Evolutionary conservation across 1,140 invertebrate genomes (phyloP), one percentile per base, ranked within the genome.

Genomic region (Cyphomyrmex costatus): DNA sequence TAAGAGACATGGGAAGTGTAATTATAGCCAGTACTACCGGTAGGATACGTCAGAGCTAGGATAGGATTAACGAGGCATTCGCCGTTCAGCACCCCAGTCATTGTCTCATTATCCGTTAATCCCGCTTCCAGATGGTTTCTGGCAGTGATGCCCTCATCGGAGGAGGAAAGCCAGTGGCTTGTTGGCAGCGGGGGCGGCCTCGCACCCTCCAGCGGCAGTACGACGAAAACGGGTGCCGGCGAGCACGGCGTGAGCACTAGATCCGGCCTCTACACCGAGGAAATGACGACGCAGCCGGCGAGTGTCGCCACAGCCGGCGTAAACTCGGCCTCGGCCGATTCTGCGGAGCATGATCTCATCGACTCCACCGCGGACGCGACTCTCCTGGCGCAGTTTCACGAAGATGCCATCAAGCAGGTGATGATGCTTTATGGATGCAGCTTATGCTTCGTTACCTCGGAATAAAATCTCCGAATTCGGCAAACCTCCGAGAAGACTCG

Each of bases 331-430:
- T 93, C 94, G 16, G 92, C 93, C 65, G 95, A 89, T 92, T 93
- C 91, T 86, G 95, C 92, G 89, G 95, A 90, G 79, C 94, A 93
- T 86, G 94, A 94, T 71, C 88, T 94, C 42, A 94, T 94, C 66
- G 93, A 94, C 74, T 92, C 92, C 12, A 93, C 89, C 33, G 80
- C 85, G 14, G 96, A 97, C 85, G 95, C 96, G 2, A 96, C 96
- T 21, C 95, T 97, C 0, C 94, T 97, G 2, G 96, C 97, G n/a
- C 97, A 97, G 90, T 97, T 97, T 92, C 97, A 97, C 91, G 97
- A 97, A 90, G 97, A 97, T 92, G 97, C 97, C 7, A 94, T 97
- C 30, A 95, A 96, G 91, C 96, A 97, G 96, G 96, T 97, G 19
- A 42, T 16, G 49, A 24, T 21, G 16, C 33, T 2, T n/a, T 36